A percentile compares a stretch with the other conserved stretches of the same genome.
Conservation (phyloP, 2,797 vertebrate genomes). For the Menidia menidia region DNA sequence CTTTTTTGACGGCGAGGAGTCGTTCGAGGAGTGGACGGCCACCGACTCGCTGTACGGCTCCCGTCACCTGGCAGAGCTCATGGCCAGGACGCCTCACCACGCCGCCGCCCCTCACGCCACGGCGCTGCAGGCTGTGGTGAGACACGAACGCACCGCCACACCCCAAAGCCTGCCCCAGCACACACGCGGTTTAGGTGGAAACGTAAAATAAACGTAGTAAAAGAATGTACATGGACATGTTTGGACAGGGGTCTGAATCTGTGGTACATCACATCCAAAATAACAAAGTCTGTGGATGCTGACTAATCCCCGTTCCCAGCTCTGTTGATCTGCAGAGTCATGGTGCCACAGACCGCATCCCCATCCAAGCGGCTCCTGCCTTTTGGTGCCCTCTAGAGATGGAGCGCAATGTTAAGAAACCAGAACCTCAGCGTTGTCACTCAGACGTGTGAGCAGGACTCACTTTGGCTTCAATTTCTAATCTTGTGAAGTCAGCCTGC, state of each 20-base stretch:
- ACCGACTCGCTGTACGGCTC: constrained; percentile 92
- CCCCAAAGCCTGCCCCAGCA: neutral
- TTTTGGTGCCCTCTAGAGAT: neutral
- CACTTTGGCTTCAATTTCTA: neutral
- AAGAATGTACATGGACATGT: no score
- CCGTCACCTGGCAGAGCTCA: constrained; percentile 87
- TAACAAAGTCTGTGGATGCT: no score
- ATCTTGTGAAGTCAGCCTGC: neutral
- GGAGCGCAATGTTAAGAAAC: neutral
- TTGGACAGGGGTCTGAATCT: no score
- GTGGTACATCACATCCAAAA: no score
- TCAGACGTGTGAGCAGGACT: no score
- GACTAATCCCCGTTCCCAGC: neutral
- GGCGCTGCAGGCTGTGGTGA: constrained; percentile 88
- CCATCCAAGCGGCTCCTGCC: neutral
- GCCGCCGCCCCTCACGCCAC: constrained; percentile 68
- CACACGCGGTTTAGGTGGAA: no score
- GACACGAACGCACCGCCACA: constrained; percentile 20
- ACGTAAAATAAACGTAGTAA: no score
- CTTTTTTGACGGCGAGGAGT: constrained; percentile 94
- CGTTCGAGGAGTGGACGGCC: constrained; percentile 88
- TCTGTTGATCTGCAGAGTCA: neutral
- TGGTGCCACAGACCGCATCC: no score
- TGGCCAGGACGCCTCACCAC: constrained; percentile 82
- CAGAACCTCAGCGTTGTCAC: no score